Conservation (phyloP, 2,797 vertebrate species). For the Columba guinea region DNA sequence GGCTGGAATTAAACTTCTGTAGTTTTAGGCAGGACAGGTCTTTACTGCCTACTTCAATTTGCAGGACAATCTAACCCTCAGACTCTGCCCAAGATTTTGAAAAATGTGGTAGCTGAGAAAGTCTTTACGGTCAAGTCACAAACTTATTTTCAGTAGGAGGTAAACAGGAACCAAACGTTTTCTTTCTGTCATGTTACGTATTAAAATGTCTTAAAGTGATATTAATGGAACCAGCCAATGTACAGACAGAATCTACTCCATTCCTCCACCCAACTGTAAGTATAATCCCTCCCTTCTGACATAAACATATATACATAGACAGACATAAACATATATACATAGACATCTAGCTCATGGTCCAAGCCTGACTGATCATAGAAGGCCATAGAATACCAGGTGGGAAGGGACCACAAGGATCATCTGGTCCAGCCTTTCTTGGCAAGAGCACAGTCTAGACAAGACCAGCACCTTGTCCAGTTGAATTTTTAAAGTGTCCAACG, state of each 20-base stretch:
- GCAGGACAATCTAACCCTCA: background rate
- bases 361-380: background rate
- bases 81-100: background rate
- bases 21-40: background rate
- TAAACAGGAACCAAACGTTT: background rate
- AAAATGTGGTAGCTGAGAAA: background rate
- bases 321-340: background rate
- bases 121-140: background rate
- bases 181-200: background rate
- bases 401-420: no score
- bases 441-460: no score
- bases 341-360: rapidly evolving
- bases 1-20: conserved; percentile 10
- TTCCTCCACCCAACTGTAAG: background rate
- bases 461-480: no score
- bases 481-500: no score
- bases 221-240: background rate
- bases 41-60: background rate
- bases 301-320: background rate
- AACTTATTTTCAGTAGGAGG: background rate
- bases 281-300: background rate
- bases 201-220: background rate
- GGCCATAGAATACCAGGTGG: no score
- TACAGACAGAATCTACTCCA: background rate
- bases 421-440: no score